These are phyloP conservation scores for Phylloscopus whistleri DNA, from an alignment of 2,113 vertebrate species.

Conservation along the genomic window DNA sequence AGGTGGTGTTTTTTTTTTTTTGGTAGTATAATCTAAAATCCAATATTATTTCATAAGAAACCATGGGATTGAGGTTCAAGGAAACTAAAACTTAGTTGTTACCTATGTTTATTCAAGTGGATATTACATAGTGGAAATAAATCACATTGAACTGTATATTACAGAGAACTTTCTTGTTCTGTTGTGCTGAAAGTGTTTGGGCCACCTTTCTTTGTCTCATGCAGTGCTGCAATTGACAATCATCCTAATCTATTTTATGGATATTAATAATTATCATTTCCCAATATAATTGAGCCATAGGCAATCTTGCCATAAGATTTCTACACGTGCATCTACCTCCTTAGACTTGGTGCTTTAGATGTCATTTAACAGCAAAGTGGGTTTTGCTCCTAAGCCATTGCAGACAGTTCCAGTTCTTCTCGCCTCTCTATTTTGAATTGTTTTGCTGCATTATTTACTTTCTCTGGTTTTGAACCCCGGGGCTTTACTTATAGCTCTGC, in stretches of 20 bases:
- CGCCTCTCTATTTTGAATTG: background rate
- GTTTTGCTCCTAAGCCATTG: background rate
- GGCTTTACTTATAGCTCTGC: background rate
- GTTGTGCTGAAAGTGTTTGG: background rate
- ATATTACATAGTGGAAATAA: background rate
- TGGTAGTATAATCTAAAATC: background rate
- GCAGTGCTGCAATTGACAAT: background rate
- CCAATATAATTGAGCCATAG: background rate
- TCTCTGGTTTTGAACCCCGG: background rate
- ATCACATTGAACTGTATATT: background rate
- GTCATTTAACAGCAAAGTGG: background rate
- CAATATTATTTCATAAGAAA: background rate
- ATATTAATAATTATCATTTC: background rate
- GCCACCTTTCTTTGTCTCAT: background rate
- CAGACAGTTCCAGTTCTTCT: background rate
- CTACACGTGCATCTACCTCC: background rate
- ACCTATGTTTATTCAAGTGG: background rate
- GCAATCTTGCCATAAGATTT: background rate
- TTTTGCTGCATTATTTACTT: background rate
- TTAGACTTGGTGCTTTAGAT: background rate
- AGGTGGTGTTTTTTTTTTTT: background rate
- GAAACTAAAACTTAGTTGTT: background rate
- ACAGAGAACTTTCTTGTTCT: background rate
- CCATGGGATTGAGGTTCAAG: background rate
- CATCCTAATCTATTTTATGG: background rate